phyloP scores from a whole-genome alignment of 1,140 invertebrate species.

The Eupristina koningsbergeri region DNA sequence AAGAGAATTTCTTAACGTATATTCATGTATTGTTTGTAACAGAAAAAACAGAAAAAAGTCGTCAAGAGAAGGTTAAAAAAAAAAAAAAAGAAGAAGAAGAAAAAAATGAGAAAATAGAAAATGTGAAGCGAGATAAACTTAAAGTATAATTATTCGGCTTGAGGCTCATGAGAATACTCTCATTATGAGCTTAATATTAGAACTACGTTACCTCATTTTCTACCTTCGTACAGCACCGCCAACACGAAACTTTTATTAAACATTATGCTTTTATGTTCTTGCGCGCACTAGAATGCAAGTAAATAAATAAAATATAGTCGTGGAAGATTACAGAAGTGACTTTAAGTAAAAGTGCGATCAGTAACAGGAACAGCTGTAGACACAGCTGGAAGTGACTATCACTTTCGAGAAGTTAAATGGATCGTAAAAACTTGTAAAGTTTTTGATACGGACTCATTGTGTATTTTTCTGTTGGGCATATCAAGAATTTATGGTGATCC shows the following conservation, averaged over 20 bases:
- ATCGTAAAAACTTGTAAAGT: neutral
- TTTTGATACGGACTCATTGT: neutral
- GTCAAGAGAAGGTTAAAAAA: neutral
- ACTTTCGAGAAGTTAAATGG: neutral
- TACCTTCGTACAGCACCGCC: neutral
- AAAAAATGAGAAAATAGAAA: neutral
- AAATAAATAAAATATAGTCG: neutral
- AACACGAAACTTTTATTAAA: conserved; percentile 43
- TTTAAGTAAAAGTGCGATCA: conserved; percentile 15
- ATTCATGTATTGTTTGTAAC: neutral
- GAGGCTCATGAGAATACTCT: neutral
- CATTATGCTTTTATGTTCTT: conserved; percentile 23
- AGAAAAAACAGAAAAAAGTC: neutral
- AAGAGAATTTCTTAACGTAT: neutral
- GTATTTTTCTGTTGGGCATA: neutral
- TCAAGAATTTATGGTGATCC: neutral
- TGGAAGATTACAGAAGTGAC: conserved; percentile 13
- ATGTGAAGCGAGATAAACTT: neutral
- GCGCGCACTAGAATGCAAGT: neutral
- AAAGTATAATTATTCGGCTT: neutral
- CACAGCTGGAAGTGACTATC: neutral
- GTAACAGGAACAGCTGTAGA: neutral
- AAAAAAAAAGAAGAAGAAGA: too few relatives aligned
- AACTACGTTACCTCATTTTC: neutral
- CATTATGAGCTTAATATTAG: conserved; percentile 36